Base-by-base conservation (phyloP, 2,113 vertebrate species). In the Pseudorasbora parva region DNA sequence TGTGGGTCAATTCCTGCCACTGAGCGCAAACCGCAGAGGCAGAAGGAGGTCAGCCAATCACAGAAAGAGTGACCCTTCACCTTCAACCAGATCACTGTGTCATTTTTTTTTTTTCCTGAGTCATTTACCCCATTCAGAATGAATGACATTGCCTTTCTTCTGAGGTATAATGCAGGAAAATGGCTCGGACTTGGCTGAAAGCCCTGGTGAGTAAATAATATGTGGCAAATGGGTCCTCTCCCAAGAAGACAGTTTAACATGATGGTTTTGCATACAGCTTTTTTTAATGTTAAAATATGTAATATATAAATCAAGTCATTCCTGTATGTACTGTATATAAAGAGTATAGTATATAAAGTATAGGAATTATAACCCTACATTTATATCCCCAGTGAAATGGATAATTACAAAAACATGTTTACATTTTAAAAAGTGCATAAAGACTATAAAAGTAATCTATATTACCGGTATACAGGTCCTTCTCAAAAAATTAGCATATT, bases 11-110 rank as follows among this genome's bases (percentile, higher is more conserved):
- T 72, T 56, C 4, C 62, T 59, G 83, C 47, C 75, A 72, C 33
- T 49, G 43, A 59, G 75, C 54, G 41, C 54, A 45, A 15, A 15
- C 25, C 43, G 43, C 47, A 66, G 17, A 43, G 66, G 72, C 72
- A 43, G n/a, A 71, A 68, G 49, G 81, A 43, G 82, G 74, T 77
- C 75, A 62, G 72, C 71, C 76, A 81, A 12, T 59, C 41, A 25
- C 68, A 37, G 54, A 77, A 60, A 56, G 79, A 75, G 80, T 85
- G 80, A 81, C 69, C 81, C 83, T 72, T 60, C 17, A 47, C 60
- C 41, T 83, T 59, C 19, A 54, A 73, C 41, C 77, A 41, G 19
- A 82, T 76, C 25, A 85, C n/a, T 21, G 41, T 78, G 54, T 80
- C 60, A 69, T 78, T 25, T 49, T 49, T 84, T 49, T 49, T 84